Conservation (phyloP, 2,113 vertebrate genomes). For the Delphinapterus leucas region DNA sequence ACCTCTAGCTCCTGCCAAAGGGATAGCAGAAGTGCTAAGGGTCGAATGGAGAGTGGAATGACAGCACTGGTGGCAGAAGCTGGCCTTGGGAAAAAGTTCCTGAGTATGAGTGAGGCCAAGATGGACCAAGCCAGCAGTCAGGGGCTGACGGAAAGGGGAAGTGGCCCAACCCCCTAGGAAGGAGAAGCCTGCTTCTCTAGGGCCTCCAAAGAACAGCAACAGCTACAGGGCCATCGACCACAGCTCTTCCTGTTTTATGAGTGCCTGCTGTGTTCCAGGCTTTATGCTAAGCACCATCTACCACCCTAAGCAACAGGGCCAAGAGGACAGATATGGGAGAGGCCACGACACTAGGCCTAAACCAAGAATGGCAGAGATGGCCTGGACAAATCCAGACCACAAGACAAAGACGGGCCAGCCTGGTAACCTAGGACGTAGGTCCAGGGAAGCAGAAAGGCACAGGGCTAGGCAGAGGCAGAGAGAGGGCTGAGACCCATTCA, state of each 20-base stretch:
- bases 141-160: slow-evolving; percentile 26
- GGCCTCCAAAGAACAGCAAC: background rate
- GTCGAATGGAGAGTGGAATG: background rate
- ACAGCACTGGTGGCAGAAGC: accelerated
- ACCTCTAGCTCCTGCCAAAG: background rate
- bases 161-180: background rate
- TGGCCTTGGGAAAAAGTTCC: background rate
- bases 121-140: background rate
- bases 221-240: background rate
- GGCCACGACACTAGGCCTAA: background rate
- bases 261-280: background rate
- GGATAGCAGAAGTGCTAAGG: background rate
- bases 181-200: background rate
- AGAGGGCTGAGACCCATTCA: background rate
- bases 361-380: background rate
- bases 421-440: background rate
- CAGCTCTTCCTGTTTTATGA: slow-evolving; percentile 48
- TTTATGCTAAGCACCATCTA: background rate
- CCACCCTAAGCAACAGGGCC: background rate
- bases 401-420: background rate
- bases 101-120: background rate
- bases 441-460: background rate
- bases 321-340: background rate
- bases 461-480: background rate
- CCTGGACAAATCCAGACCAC: background rate